Percentiles rank a stretch among this genome's conserved stretches.
Conservation (phyloP, 2,888 invertebrate species). For the Yponomeuta sedellus region DNA sequence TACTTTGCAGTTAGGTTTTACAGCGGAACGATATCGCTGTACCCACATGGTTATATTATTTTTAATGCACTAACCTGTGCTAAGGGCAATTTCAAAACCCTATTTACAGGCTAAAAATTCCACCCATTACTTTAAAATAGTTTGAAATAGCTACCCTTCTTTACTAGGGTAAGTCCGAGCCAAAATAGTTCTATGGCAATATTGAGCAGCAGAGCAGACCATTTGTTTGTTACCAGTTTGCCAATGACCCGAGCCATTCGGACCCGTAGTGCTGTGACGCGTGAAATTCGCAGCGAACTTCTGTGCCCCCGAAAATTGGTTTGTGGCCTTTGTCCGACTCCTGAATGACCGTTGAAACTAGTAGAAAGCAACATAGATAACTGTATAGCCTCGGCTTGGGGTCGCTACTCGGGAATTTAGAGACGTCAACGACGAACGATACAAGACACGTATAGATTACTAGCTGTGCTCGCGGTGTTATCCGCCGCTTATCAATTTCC, state of each 20-base stretch:
- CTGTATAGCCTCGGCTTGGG: background rate
- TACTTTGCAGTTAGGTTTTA: too few relatives aligned
- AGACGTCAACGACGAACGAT: background rate
- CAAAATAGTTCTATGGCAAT: background rate
- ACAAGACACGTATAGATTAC: background rate
- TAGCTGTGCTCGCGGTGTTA: too few relatives aligned
- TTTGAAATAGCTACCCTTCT: too few relatives aligned
- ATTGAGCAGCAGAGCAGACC: background rate
- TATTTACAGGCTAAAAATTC: too few relatives aligned
- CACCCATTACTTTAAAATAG: too few relatives aligned
- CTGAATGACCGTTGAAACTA: slow-evolving; percentile 3
- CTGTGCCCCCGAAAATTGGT: slow-evolving; percentile 9
- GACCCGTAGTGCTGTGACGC: background rate
- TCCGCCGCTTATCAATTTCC: too few relatives aligned
- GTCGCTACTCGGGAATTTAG: background rate
- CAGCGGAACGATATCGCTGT: too few relatives aligned
- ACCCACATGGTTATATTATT: too few relatives aligned
- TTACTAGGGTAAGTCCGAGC: too few relatives aligned
- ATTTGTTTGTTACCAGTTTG: background rate
- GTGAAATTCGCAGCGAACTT: slow-evolving; percentile 9
- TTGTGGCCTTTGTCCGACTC: slow-evolving; percentile 6
- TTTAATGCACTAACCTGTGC: too few relatives aligned
- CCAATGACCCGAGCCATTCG: background rate
- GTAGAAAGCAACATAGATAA: slow-evolving; percentile 1
- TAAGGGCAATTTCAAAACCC: too few relatives aligned